These are phyloP conservation scores for Pinna nobilis DNA, from an alignment of 1,140 invertebrate genomes.

Conservation along the genomic window DNA sequence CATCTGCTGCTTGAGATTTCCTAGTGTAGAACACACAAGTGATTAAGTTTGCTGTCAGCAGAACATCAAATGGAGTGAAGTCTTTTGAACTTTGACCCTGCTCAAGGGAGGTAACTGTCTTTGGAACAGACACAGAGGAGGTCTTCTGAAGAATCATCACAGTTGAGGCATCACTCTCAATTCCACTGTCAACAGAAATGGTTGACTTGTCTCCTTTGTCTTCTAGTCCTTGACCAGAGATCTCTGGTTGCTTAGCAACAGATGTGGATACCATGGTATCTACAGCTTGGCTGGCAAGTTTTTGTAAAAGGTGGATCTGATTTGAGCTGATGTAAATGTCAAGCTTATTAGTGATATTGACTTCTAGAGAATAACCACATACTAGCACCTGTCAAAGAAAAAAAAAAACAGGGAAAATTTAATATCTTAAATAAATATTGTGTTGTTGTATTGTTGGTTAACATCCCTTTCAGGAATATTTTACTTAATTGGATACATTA, in stretches of 20 bases:
- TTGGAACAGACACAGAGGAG: neutral
- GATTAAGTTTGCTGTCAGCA: slow-evolving; percentile 81
- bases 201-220: no score
- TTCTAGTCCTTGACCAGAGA: no score
- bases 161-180: slow-evolving; percentile 75
- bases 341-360: slow-evolving; percentile 81
- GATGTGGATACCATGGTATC: no score
- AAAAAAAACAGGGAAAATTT: slow-evolving; percentile 5
- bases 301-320: slow-evolving; percentile 72
- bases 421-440: no score
- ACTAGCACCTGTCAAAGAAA: slow-evolving; percentile 82
- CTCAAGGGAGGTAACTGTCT: neutral
- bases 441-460: no score
- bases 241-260: no score
- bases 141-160: no score
- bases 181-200: slow-evolving; percentile 76
- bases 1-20: slow-evolving; percentile 34
- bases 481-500: no score
- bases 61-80: slow-evolving; percentile 78
- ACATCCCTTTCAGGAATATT: no score
- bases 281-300: slow-evolving; percentile 15
- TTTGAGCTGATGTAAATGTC: slow-evolving; percentile 75
- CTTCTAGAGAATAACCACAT: slow-evolving; percentile 85
- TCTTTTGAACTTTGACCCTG: slow-evolving; percentile 34
- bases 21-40: slow-evolving; percentile 77